These are phyloP conservation scores for Glandiceps talaboti DNA, from an alignment of 53 echinoderm and acorn worm species.

Conservation along the genomic window DNA sequence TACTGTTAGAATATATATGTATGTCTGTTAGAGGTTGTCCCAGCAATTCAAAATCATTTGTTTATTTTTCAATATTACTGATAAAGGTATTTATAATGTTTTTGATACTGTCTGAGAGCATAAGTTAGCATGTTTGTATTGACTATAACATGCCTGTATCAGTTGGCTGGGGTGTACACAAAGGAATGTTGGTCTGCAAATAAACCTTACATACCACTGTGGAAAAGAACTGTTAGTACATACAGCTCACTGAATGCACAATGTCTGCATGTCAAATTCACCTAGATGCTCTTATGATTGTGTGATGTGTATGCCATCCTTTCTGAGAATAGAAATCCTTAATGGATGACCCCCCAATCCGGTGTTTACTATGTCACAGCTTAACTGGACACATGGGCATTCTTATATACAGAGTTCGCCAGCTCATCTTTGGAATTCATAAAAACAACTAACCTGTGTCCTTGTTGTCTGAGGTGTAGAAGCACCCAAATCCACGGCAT, in stretches of 20 bases:
- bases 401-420: background rate
- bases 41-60: too few species aligned
- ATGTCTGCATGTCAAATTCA: background rate
- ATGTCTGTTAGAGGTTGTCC: too few species aligned
- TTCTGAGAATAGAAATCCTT: too few species aligned
- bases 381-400: background rate
- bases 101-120: too few species aligned
- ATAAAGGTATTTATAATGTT: too few species aligned
- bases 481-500: slow-evolving; percentile 64
- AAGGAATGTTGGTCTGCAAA: background rate
- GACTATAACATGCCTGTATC: background rate
- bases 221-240: background rate
- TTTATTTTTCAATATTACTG: too few species aligned
- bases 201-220: background rate
- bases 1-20: too few species aligned
- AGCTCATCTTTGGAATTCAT: background rate
- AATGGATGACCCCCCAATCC: background rate
- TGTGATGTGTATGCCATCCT: background rate
- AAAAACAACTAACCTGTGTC: slow-evolving; percentile 76
- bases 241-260: background rate
- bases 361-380: background rate
- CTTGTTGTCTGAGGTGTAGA: slow-evolving; percentile 40
- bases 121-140: background rate
- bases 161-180: background rate
- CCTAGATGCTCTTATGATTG: background rate